Evolutionary conservation across 1,140 invertebrate genomes (phyloP).

Genomic region (Drosophila pallidifrons): DNA sequence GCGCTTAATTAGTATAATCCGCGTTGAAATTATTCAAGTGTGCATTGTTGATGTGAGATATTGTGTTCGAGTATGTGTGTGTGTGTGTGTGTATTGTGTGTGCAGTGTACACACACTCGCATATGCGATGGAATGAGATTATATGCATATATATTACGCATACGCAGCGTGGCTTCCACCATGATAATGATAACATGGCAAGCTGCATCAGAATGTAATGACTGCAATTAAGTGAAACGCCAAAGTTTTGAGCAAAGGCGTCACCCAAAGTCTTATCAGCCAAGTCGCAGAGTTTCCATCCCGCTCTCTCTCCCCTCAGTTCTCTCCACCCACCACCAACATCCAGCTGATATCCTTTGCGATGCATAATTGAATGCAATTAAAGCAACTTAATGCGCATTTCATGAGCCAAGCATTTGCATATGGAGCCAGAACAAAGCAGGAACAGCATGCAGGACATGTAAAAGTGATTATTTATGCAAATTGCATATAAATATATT

Average conservation of each 20-base stretch:
- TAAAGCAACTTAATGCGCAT: constrained; percentile 80
- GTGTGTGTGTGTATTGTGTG: constrained; percentile 22
- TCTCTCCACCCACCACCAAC: not conserved
- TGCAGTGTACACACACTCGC: not conserved
- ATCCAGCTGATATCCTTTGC: constrained; percentile 21
- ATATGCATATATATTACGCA: constrained; percentile 11
- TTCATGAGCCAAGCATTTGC: constrained; percentile 61
- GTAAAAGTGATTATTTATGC: constrained; percentile 81
- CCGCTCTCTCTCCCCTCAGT: not conserved
- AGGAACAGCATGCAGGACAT: constrained; percentile 40
- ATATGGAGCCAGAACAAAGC: constrained; percentile 37
- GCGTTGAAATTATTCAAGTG: constrained; percentile 82
- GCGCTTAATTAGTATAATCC: constrained; percentile 83
- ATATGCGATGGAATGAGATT: not conserved
- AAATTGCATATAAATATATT: constrained; percentile 67
- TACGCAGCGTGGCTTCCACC: constrained; percentile 20
- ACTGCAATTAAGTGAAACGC: constrained; percentile 75
- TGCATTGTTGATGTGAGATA: constrained; percentile 62
- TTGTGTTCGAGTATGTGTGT: not conserved
- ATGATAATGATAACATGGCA: constrained; percentile 69
- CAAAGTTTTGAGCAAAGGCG: constrained; percentile 69
- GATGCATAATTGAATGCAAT: constrained; percentile 79
- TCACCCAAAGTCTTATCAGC: constrained; percentile 63
- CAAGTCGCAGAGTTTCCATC: constrained; percentile 44
- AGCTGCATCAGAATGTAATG: constrained; percentile 76